Evolutionary conservation across 37 sponge, comb jelly and placozoan genomes (phyloP), one percentile per base, ranked within the genome.

Genomic region (Amphimedon queenslandica): DNA sequence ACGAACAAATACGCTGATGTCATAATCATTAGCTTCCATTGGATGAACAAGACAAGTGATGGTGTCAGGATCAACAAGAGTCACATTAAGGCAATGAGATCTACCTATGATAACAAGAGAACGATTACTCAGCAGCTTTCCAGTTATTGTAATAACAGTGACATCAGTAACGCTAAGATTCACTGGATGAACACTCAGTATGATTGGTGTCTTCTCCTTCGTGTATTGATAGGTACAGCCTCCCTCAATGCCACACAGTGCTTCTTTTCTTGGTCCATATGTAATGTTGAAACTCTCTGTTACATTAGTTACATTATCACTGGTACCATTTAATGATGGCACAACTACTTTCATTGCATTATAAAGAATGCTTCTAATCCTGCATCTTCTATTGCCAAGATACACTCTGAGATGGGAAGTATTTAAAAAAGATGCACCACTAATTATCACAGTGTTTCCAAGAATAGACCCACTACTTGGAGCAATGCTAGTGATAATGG

Each of bases 391-490:
- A 29, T 37, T 42, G 18, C 73, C 77, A 27, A 81, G 47, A 3
- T 3, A 41, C 58, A 81, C 73, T 8, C 2, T 55, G 5, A 86
- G 23, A 28, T 20, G 20, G n/a, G n/a, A n/a, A 27, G 29, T 57
- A 0, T 63, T 55, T 21, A 25, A 36, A 40, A 90, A 85, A 4
- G 58, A 68, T 21, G 33, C 63, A 31, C 91, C 91, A 37, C 39
- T 25, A 21, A 90, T 82, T 13, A 64, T 66, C 40, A 90, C 21
- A 39, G 74, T 58, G 3, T 82, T 84, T 4, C 91, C 91, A 56
- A 63, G 55, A 24, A 67, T 32, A 3, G 87, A 85, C 0, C 92
- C 88, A 11, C 64, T 35, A 2, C 40, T 27, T 8, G 92, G 92
- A 37, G 58, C 55, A 0, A 87, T 38, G 23, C 53, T 20, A 1